Percentiles rank a stretch among this genome's conserved stretches.
Conservation (phyloP, 2,888 invertebrate genomes). For the Yponomeuta evonymella region DNA sequence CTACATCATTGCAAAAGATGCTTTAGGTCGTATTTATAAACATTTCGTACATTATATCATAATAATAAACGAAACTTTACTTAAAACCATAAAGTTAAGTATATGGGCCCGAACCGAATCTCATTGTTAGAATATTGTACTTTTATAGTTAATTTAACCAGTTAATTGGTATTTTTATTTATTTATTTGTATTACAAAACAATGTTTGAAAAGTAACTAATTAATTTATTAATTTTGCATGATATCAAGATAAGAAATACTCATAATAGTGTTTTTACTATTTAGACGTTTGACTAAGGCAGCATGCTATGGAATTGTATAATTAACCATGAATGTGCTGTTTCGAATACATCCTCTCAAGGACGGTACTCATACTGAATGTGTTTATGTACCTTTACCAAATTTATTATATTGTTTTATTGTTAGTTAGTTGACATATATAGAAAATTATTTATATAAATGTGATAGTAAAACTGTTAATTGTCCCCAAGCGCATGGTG, state of each 20-base stretch:
- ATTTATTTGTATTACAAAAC: background rate
- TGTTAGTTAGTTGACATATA: background rate
- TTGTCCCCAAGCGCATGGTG: background rate
- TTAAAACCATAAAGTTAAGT: too few species aligned
- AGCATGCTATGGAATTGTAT: background rate
- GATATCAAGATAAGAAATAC: constrained; percentile 3
- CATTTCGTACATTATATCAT: background rate
- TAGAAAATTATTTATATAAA: background rate
- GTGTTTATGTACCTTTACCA: background rate
- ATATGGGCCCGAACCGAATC: background rate
- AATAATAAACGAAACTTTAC: too few species aligned
- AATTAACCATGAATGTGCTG: background rate
- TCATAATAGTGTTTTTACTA: constrained; percentile 6
- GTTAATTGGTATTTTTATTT: background rate
- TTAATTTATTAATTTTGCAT: constrained; percentile 4
- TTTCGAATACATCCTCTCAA: background rate
- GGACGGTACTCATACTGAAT: background rate
- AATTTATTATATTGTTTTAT: background rate
- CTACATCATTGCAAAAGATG: background rate
- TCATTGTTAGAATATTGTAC: background rate
- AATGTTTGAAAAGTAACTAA: background rate
- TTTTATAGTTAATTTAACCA: background rate
- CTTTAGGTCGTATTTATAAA: background rate
- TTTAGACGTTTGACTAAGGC: background rate
- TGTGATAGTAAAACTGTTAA: background rate